phyloP scores from a whole-genome alignment of 2,113 vertebrate species.

The Zonotrichia leucophrys region DNA sequence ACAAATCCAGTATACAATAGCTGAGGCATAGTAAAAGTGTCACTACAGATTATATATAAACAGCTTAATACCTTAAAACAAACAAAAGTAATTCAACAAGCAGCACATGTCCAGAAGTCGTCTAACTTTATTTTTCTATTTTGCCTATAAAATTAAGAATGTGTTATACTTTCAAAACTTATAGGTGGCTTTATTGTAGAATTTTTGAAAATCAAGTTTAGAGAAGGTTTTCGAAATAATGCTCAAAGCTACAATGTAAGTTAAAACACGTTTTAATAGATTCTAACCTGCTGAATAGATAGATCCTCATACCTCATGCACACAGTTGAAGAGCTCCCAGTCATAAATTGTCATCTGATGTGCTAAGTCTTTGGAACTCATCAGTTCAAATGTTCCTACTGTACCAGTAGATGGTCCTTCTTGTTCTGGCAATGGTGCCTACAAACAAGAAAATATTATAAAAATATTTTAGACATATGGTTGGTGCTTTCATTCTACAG shows the following conservation, averaged over 20 bases:
- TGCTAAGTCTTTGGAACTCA: slow-evolving; percentile 97
- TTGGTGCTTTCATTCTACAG: background rate
- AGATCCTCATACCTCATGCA: slow-evolving; percentile 86
- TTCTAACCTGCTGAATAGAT: background rate
- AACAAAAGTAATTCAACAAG: background rate
- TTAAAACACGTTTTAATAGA: background rate
- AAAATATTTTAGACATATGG: background rate
- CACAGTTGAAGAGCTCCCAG: slow-evolving; percentile 98
- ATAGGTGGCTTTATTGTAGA: background rate
- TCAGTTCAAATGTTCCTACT: slow-evolving; percentile 89
- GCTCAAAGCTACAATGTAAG: background rate
- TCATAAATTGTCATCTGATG: slow-evolving; percentile 95
- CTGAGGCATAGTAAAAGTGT: background rate
- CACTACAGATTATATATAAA: background rate
- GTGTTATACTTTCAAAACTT: background rate
- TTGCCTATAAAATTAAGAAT: background rate
- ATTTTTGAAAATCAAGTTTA: background rate
- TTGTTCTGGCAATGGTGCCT: slow-evolving; percentile 93
- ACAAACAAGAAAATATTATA: background rate
- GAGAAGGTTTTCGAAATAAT: background rate
- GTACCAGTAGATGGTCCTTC: slow-evolving; percentile 89
- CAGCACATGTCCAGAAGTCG: background rate
- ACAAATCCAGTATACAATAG: background rate
- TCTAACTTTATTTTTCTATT: background rate
- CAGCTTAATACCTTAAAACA: background rate